Conservation (phyloP, 2,113 vertebrate genomes). For the Pampusana beccarii region DNA sequence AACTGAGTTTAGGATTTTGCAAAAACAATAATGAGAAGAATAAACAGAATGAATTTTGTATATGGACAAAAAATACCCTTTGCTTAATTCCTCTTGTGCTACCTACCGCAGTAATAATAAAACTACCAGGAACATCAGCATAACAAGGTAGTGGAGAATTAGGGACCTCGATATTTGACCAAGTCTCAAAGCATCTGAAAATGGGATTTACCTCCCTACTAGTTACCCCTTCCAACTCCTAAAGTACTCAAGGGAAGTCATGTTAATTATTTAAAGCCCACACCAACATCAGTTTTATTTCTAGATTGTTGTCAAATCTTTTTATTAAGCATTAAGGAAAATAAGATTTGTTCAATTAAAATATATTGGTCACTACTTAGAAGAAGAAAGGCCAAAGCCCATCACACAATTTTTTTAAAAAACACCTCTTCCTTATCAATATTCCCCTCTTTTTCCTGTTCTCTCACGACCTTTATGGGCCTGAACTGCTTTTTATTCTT, state of each 20-base stretch:
- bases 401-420: background rate
- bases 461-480: no score
- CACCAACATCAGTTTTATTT: background rate
- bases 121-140: background rate
- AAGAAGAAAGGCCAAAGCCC: background rate
- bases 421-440: no score
- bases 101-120: background rate
- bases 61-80: background rate
- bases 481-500: background rate
- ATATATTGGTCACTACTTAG: background rate
- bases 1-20: background rate
- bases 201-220: background rate
- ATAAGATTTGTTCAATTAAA: background rate
- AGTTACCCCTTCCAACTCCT: background rate
- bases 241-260: background rate
- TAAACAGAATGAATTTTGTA: background rate
- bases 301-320: background rate
- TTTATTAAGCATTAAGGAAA: background rate
- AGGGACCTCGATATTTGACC: background rate
- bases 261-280: background rate
- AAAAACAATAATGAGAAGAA: background rate
- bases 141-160: background rate
- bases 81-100: background rate
- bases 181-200: background rate
- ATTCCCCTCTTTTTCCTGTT: no score